Base-by-base conservation (phyloP, 2,797 vertebrate genomes). In the Cossypha heuglini region DNA sequence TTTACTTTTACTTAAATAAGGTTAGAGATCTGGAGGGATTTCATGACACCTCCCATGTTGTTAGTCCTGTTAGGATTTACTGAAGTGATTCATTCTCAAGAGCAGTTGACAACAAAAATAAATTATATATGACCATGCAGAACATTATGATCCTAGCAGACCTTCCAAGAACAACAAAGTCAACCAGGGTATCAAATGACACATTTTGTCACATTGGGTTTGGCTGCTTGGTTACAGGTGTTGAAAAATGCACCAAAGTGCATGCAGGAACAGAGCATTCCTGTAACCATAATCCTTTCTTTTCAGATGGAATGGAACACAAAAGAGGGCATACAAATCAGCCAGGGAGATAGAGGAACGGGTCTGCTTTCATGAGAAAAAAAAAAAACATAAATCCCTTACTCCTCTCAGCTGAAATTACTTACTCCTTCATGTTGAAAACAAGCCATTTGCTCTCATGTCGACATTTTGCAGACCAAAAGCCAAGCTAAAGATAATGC, bases 111-210 rank as follows among this genome's bases (percentile, higher is more conserved):
- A 86, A 72, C 25, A 87, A 69, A 43, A 90, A 73, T 93, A 84
- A 88, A 93, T 72, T 84, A 69, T 40, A 43, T 52, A 88, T 45
- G 45, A 66, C 63, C 76, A 84, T 4, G n/a, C 1, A 5, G 61
- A 84, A 83, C 40, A 66, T 40, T 51, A 64, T 9, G 54, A 77
- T 74, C 58, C 61, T 64, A 82, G 43, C 77, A 87, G 63, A 69
- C 40, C 24, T 59, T 92, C 83, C 88, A 93, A 95, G 79, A 80
- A 86, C 93, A 93, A 75, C 33, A 69, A 94, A 88, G 55, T 52
- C 62, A 69, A 26, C 21, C 35, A 64, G 68, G 26, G 19, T 37
- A 84, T 67, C 90, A 90, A 84, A 90, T 78, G 29, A 25, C 48
- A 86, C 0, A 2, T 18, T 91, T 77, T 73, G 69, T 86, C 67